A percentile compares a stretch with the other conserved stretches of the same genome.
These are phyloP conservation scores for Cistogaster globosa DNA, from an alignment of 2,888 invertebrate genomes.

Conservation along the genomic window DNA sequence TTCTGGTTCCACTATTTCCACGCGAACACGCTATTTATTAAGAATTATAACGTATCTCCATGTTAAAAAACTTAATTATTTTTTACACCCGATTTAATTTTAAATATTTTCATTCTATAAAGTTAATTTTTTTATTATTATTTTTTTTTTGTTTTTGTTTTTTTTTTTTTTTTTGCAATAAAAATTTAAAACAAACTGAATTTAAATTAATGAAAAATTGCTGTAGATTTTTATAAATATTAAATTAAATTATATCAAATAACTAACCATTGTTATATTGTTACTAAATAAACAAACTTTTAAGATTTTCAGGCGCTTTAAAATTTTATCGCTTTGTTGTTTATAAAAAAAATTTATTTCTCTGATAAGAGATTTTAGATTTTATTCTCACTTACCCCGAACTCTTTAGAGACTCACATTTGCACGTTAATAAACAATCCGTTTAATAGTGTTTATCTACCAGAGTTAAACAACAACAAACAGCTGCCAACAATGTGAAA, in stretches of 20 bases:
- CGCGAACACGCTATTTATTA: too few relatives aligned
- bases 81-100: too few relatives aligned
- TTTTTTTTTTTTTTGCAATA: background rate
- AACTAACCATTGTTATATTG: slow-evolving; percentile 48
- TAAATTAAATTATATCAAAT: background rate
- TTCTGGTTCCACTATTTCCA: too few relatives aligned
- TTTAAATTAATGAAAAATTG: background rate
- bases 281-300: slow-evolving; percentile 4
- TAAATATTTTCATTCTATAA: too few relatives aligned
- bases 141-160: too few relatives aligned
- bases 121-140: too few relatives aligned
- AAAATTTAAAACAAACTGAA: background rate
- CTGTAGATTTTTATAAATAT: background rate
- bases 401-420: background rate
- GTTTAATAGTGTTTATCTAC: slow-evolving; percentile 51
- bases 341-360: slow-evolving; percentile 55
- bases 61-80: too few relatives aligned
- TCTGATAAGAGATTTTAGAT: slow-evolving; percentile 41
- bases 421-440: slow-evolving; percentile 24
- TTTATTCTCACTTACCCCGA: slow-evolving; percentile 53
- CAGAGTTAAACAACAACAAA: background rate
- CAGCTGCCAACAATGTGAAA: slow-evolving; percentile 4
- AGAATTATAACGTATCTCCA: too few relatives aligned
- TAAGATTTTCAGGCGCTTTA: slow-evolving; percentile 7
- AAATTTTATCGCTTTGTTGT: slow-evolving; percentile 38